Base-by-base conservation (phyloP, 2,113 vertebrate genomes). In the Callipepla squamata region DNA sequence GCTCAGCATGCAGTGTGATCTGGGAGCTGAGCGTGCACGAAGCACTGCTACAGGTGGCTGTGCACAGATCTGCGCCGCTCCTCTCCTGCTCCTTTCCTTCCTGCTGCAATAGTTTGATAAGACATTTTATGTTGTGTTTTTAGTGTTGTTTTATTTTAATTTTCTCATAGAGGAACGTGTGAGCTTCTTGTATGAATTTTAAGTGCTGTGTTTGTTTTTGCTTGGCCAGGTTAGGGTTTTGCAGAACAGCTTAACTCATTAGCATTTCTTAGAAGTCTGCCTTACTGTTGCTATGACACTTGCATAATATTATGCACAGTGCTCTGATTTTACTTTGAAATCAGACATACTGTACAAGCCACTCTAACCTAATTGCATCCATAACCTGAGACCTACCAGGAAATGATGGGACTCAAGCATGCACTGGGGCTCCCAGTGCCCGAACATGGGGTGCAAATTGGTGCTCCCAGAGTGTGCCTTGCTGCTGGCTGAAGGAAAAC, bases 261-360 rank as follows among this genome's bases (percentile, higher is more conserved):
- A 92, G 62, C 88, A 92, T 94, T 90, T 93, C 94, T 96, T 94
- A 91, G 87, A 96, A 96, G 95, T 57, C 58, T 89, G 67, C 70
- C 95, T 96, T 38, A 45, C 89, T 73, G 77, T 95, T 96, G 93
- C 90, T 91, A 80, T 97, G 95, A 92, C 5, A 26, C 57, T 96
- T 94, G 89, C 88, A 95, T 87, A 93, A 66, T 77, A 50, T 96
- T 94, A 83, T 62, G 95, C 74, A 93, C 69, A 97, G 93, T 25
- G 38, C 50, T 92, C 55, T 72, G 85, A 95, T 97, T 93, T 89
- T 48, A 94, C 89, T 97, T 98, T 96, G 96, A 91, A 97, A 92
- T 92, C 75, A 87, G 89, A 87, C 76, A 69, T 72, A 82, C 93
- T 89, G 84, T 95, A 94, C 61, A 2, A 94, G 94, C 87, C 91